Evolutionary conservation across 2,888 invertebrate genomes (phyloP).

Genomic region (Lepidonotus clava): DNA sequence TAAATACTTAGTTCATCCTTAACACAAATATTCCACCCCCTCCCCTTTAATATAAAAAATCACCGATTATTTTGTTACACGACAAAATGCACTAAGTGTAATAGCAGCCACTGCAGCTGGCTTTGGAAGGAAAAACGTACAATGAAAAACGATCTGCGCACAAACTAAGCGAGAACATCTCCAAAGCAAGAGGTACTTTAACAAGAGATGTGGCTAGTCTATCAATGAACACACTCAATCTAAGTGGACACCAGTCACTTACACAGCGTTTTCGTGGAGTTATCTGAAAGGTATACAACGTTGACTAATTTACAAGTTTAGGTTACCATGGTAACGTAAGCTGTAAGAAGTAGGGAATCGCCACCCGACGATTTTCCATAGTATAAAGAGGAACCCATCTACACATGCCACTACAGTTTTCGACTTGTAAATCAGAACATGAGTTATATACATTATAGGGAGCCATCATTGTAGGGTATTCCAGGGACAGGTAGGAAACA

Average conservation of each 20-base stretch:
- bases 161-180: conserved; percentile 39
- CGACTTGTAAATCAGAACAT: no score
- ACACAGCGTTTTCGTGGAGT: conserved; percentile 19
- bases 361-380: no score
- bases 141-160: background rate
- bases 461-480: no score
- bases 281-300: conserved; percentile 28
- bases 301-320: conserved; percentile 10
- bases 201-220: conserved; percentile 19
- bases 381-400: no score
- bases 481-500: no score
- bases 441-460: no score
- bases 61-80: background rate
- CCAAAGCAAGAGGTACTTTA: background rate
- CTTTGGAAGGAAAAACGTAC: background rate
- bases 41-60: background rate
- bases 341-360: no score
- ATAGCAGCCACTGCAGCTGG: background rate
- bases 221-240: conserved; percentile 1
- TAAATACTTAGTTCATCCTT: background rate
- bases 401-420: no score
- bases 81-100: background rate
- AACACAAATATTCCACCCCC: background rate
- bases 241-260: conserved; percentile 11
- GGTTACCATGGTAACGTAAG: conserved; percentile 27